Base-by-base conservation (phyloP, 2,888 invertebrate genomes). In the Herminia tarsipennalis region DNA sequence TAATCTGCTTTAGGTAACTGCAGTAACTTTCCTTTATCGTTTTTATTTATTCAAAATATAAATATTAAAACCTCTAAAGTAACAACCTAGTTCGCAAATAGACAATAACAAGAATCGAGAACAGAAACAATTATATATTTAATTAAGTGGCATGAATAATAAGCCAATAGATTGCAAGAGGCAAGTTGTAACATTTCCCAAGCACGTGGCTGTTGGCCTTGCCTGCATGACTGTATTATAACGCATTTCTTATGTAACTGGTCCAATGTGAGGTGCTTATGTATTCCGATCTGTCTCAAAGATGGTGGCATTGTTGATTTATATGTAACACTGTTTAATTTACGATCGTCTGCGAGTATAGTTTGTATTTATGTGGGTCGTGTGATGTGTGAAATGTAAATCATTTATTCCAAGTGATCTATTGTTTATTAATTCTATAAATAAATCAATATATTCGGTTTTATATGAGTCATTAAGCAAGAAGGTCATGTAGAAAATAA, bases 141-240 rank as follows among this genome's bases (percentile, higher is more conserved):
- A 33, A 38, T 42, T 29, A 42, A 24, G 5, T 17, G 17, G 12
- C 16, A 14, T 9, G 16, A 18, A 9, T 30, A 37, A 33, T 20
- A 10, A 36, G 10, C 3, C 2, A 20, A 22, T 29, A 37, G 28
- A 34, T 41, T 36, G 33, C 40, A 25, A 40, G 27, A 34, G 33
- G 21, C 27, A 30, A 18, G 28, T 13, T 3, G n/a, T 36, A 34
- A 29, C 46, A 59, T 49, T 56, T 53, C 36, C 50, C 49, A 41
- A 39, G 43, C 57, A 64, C 64, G 60, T 65, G 62, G 34, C 35
- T 49, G 53, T 66, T 49, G 65, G 56, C 72, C 73, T 72, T 65
- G 66, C 46, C 39, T 38, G 24, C 37, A 42, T 43, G 30, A 38
- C 40, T 50, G 21, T 24, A 33, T 38, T 35, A 37, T 28, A 39